Evolutionary conservation across 2,888 invertebrate species (phyloP).

Genomic region (Encarsia formosa): DNA sequence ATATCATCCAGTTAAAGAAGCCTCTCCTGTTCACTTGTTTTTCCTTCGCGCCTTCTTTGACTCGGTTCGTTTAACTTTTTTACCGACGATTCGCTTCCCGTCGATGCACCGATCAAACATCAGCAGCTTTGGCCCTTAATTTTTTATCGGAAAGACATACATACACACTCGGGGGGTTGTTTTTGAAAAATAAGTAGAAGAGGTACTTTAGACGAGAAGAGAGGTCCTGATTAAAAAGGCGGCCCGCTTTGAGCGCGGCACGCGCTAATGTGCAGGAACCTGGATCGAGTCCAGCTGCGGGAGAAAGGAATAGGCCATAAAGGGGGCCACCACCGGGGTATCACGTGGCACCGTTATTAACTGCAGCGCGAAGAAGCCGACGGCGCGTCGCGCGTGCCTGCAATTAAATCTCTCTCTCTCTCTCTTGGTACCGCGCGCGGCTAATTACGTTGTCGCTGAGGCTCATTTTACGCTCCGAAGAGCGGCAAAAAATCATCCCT

Average conservation of each 20-base stretch:
- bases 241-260: too few species aligned
- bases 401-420: slow-evolving; percentile 8
- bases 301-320: neutral
- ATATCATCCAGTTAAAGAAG: slow-evolving; percentile 39
- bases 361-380: neutral
- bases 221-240: too few species aligned
- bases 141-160: too few species aligned
- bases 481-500: neutral
- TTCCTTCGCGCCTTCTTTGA: slow-evolving; percentile 35
- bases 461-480: slow-evolving; percentile 15
- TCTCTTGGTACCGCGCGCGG: neutral
- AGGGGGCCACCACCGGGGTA: too few species aligned
- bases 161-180: too few species aligned
- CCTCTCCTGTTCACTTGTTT: slow-evolving; percentile 41
- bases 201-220: too few species aligned
- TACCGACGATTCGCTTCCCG: too few species aligned
- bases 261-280: too few species aligned
- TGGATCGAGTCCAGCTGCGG: slow-evolving; percentile 8
- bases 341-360: neutral
- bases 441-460: slow-evolving; percentile 9
- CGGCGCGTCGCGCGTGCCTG: neutral
- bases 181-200: too few species aligned
- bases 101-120: too few species aligned
- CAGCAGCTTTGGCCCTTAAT: too few species aligned
- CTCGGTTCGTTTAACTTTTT: slow-evolving; percentile 48